Evolutionary conservation across 2,113 vertebrate genomes (phyloP), one percentile per base, ranked within the genome.

Genomic region (Pygoscelis adeliae): DNA sequence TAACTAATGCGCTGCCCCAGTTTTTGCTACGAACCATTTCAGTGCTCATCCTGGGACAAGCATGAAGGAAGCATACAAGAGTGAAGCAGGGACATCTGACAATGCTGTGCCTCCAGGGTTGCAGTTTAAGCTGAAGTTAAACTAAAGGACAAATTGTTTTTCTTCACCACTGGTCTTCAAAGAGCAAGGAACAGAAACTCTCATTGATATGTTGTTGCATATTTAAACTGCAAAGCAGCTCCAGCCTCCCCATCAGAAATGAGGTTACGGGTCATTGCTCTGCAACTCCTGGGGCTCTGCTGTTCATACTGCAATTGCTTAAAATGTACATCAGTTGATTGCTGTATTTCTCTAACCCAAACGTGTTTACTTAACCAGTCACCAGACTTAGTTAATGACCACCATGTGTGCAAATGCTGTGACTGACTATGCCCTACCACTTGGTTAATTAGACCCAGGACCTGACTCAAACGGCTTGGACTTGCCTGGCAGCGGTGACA

Each of bases 51-150:
- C 65, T 3, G 3, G 36, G 50, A 21, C 0, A 3, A 87, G 65
- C 15, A 7, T 2, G 12, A 49, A 50, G 50, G 42, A 90, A 82
- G 61, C 19, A 9, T 9, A 42, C 8, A 53, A 61, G 78, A 88
- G 47, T 66, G 65, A 74, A 72, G 32, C 2, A 5, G 52, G 82
- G 90, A 71, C 70, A 93, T 11, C 44, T 6, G 26, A 71, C 40
- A 63, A 13, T 0, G 5, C 65, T 16, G 38, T 38, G 26, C 71
- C 62, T 56, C 38, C 36, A 52, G 49, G 66, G 70, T 95, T 95
- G 94, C 71, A 94, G 62, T 90, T 96, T 94, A 95, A 96, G 18
- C 88, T 72, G 55, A 86, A 44, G 44, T 5, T 36, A 34, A 66
- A 69, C 82, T 69, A 44, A 70, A 80, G 90, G 70, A 78, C 78